Base-by-base conservation (phyloP, 2,888 invertebrate species). In the Aethes cnicana region DNA sequence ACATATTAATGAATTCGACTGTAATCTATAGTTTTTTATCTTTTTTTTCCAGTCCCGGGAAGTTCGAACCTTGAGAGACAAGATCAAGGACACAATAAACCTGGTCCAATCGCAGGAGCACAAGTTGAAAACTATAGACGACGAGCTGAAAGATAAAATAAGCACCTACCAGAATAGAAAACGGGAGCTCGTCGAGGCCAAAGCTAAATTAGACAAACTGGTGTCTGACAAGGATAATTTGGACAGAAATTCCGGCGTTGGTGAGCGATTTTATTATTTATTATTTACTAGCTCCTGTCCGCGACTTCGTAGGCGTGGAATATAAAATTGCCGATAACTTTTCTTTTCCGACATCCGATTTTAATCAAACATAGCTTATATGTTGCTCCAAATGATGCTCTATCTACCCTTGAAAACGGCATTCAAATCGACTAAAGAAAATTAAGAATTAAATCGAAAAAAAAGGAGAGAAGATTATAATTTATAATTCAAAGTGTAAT, bases 141-240 rank as follows among this genome's bases (percentile, higher is more conserved):
- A n/a, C 71, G 0, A 70, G 82, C 0, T 83, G 43, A 74, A 82
- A 28, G 77, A 84, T 28, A 91, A 88, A 64, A 62, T 92, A 9
- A 85, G 90, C 17, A 66, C 82, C 20, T 84, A 91, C 53, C 73
- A 81, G 50, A 85, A 87, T 43, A 81, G 90, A 53, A 87, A 91
- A 55, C 70, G 81, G 14, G 91, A 92, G 56, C 76, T 93, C 47
- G 67, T 76, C 0, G 74, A 82, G 39, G 81, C 87, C 3, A 77
- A 77, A 42, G 80, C 81, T 7, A 90, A 90, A 54, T 74, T 92
- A 55, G 86, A 88, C 37, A 92, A 92, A 62, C 69, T 92, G 55
- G 73, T 77, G 9, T 86, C 83, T 16, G 91, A 92, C 59, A 81
- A 90, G 50, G 67, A 63, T 7, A 73, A 75, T 18, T 59, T 91